Conservation (phyloP, 2,113 vertebrate species). For the Narcine bancroftii region DNA sequence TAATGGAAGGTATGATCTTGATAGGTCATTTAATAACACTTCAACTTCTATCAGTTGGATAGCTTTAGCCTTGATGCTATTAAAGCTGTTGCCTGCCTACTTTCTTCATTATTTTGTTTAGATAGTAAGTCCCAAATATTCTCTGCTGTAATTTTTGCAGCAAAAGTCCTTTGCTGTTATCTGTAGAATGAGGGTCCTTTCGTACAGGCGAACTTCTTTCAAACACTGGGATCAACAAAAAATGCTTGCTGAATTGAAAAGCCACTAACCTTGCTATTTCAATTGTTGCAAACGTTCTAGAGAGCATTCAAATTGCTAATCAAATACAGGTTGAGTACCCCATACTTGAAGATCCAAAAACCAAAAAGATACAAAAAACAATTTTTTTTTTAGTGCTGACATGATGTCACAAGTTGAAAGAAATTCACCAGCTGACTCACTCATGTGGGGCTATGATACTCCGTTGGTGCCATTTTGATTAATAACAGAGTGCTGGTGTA, state of each 20-base stretch:
- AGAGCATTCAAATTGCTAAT: no score
- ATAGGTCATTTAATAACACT: background rate
- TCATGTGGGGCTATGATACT: no score
- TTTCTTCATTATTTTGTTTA: background rate
- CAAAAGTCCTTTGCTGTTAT: background rate
- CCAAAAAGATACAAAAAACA: no score
- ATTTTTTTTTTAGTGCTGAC: no score
- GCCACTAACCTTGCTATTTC: background rate
- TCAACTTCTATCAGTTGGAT: background rate
- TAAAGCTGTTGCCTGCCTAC: background rate
- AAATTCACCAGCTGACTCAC: no score
- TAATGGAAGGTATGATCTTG: background rate
- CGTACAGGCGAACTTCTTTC: background rate
- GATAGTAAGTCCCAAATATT: background rate
- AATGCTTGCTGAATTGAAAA: background rate
- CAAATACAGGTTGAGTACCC: no score
- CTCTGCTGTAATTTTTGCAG: background rate
- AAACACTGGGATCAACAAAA: background rate
- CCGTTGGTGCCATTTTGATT: no score
- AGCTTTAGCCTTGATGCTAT: background rate
- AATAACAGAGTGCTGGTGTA: no score
- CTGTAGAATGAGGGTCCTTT: background rate
- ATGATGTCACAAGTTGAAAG: no score
- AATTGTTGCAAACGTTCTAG: background rate
- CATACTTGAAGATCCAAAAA: no score